Evolutionary conservation across 1,140 invertebrate genomes (phyloP).

Genomic region (Eriosoma lanigerum): DNA sequence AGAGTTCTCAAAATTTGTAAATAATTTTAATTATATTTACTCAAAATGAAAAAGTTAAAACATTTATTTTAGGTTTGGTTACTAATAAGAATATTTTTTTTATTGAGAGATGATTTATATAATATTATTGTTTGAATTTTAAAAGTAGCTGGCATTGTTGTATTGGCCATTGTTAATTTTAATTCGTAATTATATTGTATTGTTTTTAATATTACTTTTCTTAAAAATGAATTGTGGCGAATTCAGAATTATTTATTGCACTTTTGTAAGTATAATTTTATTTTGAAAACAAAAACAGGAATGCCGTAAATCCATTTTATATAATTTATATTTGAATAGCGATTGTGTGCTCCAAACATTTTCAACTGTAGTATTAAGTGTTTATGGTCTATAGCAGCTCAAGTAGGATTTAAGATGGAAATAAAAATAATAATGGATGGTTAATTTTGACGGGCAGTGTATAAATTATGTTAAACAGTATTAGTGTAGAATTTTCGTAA

Average conservation of each 20-base stretch:
- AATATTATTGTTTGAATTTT: background rate
- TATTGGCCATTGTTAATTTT: background rate
- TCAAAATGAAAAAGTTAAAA: no score
- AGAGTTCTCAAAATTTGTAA: no score
- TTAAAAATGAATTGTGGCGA: background rate
- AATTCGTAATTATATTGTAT: background rate
- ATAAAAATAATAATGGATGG: conserved; percentile 33
- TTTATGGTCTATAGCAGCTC: conserved; percentile 35
- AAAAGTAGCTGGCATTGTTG: background rate
- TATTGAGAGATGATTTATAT: no score
- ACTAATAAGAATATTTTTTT: no score
- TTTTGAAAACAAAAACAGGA: background rate
- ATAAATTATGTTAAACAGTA: background rate
- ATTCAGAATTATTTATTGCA: conserved; percentile 8
- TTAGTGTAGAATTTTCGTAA: background rate
- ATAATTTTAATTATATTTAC: no score
- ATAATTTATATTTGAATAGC: conserved; percentile 34
- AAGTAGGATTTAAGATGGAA: conserved; percentile 34
- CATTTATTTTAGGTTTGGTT: no score
- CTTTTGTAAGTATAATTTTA: background rate
- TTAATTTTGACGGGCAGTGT: conserved; percentile 16
- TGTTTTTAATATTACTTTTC: no score
- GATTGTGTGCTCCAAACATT: background rate
- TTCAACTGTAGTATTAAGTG: conserved; percentile 22
- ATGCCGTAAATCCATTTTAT: conserved; percentile 21